Evolutionary conservation across 2,113 vertebrate species (phyloP), one percentile per base, ranked within the genome.

Genomic region (Gallinago jamesoni): DNA sequence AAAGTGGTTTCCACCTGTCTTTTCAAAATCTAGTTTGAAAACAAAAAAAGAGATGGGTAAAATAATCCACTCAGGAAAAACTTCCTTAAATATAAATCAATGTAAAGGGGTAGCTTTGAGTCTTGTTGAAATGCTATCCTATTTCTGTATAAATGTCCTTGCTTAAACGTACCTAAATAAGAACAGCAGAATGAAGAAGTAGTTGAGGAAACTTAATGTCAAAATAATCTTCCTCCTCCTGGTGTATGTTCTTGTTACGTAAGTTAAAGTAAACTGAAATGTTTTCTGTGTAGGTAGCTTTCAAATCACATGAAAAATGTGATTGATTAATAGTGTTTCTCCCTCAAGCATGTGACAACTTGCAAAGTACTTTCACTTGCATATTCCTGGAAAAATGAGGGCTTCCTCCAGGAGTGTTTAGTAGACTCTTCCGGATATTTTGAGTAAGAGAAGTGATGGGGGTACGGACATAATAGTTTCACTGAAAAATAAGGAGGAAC

Each of bases 211-310:
- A 70, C 55, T 86, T 86, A 50, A 75, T 76, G 59, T 89, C 73
- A 97, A 94, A 95, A 95, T 84, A 81, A 87, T 92, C 53, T 62
- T 79, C 78, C 83, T 95, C 85, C 93, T 80, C 33, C 87, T 83
- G 69, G 7, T 82, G 70, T 0, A 0, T 37, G 1, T 87, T 94
- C 81, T 69, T 87, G 80, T 96, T 95, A 82, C 3, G 18, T 81
- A 94, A 96, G 84, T 7, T 60, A 39, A 52, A 89, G 55, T 89
- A 88, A 95, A 87, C 72, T 64, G 37, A 84, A 90, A 84, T 90
- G 72, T 95, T 94, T 91, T 94, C 47, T 91, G 75, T 94, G 80
- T 88, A 93, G 90, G 94, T 87, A 93, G 92, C 53, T 90, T 89
- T 93, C 48, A 82, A 68, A 75, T 95, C 80, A 78, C 76, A 67